A percentile compares a stretch with the other conserved stretches of the same genome.
Evolutionary conservation across 2,113 vertebrate species (phyloP).

Genomic region (Albula glossodonta): DNA sequence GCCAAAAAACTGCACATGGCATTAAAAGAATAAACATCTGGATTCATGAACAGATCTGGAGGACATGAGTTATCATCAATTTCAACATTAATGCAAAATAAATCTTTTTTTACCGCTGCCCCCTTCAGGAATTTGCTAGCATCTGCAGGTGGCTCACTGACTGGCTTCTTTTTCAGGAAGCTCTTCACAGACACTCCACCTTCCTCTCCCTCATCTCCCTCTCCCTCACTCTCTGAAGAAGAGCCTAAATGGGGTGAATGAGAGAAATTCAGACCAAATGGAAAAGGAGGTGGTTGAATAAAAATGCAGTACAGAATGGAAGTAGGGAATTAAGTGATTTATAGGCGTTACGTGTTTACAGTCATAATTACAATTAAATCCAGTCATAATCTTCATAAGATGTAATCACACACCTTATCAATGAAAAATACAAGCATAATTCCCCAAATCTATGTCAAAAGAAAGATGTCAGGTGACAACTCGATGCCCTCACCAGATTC

Average conservation of each 20-base stretch:
- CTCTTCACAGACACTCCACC: constrained; percentile 65
- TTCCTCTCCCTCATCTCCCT: constrained; percentile 62
- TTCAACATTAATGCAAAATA: too few species aligned
- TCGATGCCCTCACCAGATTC: constrained; percentile 72
- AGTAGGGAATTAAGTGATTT: neutral
- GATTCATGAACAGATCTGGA: too few species aligned
- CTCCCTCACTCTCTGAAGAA: constrained; percentile 66
- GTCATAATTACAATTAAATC: neutral
- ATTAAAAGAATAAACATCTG: too few species aligned
- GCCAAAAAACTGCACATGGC: too few species aligned
- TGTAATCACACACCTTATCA: neutral
- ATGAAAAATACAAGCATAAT: neutral
- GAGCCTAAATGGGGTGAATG: constrained; percentile 47
- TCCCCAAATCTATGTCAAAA: neutral
- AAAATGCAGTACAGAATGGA: neutral
- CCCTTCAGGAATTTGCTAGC: constrained; percentile 80
- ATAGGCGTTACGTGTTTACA: neutral
- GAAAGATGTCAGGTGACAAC: neutral
- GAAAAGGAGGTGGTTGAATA: neutral
- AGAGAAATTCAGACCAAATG: neutral
- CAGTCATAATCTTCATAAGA: neutral
- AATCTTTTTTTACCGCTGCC: constrained; percentile 63
- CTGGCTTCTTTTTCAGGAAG: constrained; percentile 84
- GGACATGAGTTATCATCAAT: too few species aligned
- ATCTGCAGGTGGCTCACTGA: constrained; percentile 60